These are phyloP conservation scores for Syngnathoides biaculeatus DNA, from an alignment of 2,113 vertebrate species.

Conservation along the genomic window DNA sequence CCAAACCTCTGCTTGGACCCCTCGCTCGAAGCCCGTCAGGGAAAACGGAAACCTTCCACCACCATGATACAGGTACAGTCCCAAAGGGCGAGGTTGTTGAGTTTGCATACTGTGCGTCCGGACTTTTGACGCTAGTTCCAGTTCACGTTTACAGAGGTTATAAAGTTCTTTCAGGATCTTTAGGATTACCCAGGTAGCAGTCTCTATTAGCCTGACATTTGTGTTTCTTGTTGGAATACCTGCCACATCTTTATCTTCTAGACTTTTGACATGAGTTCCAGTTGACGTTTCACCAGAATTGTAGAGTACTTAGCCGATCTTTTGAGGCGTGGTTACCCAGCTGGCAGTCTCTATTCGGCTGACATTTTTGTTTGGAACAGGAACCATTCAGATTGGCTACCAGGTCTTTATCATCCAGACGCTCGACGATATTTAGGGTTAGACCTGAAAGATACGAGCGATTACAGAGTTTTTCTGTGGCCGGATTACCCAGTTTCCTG, in stretches of 20 bases:
- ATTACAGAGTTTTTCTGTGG: neutral
- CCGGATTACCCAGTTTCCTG: constrained; percentile 4
- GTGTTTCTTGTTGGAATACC: neutral
- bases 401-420: no score
- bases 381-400: no score
- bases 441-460: no score
- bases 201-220: neutral
- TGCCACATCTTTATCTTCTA: neutral
- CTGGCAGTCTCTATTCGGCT: no score
- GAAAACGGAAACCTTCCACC: constrained; percentile 39
- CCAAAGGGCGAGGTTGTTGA: neutral
- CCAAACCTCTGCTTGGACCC: constrained; percentile 70
- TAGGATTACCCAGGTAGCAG: neutral
- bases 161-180: neutral
- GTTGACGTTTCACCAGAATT: constrained; percentile 8
- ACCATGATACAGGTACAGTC: constrained; percentile 61
- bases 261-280: neutral
- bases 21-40: constrained; percentile 26
- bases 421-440: no score
- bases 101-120: neutral
- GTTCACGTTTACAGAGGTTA: neutral
- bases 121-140: neutral
- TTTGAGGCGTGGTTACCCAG: no score
- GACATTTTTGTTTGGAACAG: no score
- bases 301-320: no score